Evolutionary conservation across 2,797 vertebrate species (phyloP).

Genomic region (Chaunax sp.): DNA sequence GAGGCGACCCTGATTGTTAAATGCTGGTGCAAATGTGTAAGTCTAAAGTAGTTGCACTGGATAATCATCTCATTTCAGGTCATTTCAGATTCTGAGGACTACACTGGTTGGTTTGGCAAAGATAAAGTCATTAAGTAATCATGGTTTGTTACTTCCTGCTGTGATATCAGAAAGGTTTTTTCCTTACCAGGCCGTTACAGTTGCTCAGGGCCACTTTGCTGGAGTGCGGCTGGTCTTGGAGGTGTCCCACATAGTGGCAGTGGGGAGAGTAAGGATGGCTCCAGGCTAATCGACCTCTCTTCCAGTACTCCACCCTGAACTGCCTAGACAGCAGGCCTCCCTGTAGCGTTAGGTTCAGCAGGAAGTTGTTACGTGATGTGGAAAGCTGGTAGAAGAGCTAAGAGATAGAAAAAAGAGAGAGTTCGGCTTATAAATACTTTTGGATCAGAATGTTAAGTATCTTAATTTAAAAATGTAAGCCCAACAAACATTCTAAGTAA

Average conservation of each 20-base stretch:
- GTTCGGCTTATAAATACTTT: not conserved
- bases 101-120: conserved; percentile 24
- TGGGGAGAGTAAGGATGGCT: conserved; percentile 91
- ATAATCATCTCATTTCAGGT: not conserved
- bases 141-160: conserved; percentile 41
- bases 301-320: conserved; percentile 98
- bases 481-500: not conserved
- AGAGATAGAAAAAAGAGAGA: not conserved
- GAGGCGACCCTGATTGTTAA: not conserved
- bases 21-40: not conserved
- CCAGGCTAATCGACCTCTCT: conserved; percentile 91
- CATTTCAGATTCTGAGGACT: conserved; percentile 1
- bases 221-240: conserved; percentile 90
- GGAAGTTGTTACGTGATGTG: conserved; percentile 89
- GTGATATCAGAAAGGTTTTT: conserved; percentile 36
- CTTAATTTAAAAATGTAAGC: not conserved
- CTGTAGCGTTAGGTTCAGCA: conserved; percentile 95
- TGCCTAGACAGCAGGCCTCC: conserved; percentile 90
- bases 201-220: conserved; percentile 98
- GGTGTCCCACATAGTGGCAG: conserved; percentile 95
- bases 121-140: conserved; percentile 31
- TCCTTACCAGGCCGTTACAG: conserved; percentile 97
- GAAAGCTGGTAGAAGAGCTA: conserved; percentile 96
- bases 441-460: not conserved
- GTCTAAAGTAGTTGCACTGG: conserved; percentile 5